Evolutionary conservation across 2,113 vertebrate genomes (phyloP).

Genomic region (Gymnorhina tibicen): DNA sequence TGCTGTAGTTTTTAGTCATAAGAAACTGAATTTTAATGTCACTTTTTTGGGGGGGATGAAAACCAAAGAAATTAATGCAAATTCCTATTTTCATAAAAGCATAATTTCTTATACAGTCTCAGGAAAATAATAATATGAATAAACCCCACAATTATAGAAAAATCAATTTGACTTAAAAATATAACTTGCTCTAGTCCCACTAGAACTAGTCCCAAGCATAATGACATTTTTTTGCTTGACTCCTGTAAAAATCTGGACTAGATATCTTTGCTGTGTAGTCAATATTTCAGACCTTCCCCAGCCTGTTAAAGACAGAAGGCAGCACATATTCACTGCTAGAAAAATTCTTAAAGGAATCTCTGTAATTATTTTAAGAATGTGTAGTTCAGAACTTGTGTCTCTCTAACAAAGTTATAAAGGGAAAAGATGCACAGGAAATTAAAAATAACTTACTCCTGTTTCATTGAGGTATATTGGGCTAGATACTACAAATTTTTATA

Average conservation of each 20-base stretch:
- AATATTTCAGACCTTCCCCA: background rate
- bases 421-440: background rate
- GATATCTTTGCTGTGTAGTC: background rate
- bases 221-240: background rate
- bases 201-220: background rate
- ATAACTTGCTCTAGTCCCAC: background rate
- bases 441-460: background rate
- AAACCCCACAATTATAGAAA: background rate
- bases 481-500: background rate
- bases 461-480: background rate
- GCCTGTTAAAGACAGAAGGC: background rate
- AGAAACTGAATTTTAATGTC: background rate
- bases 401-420: background rate
- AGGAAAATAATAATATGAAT: background rate
- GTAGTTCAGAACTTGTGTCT: background rate
- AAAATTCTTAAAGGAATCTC: background rate
- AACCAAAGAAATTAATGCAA: background rate
- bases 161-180: background rate
- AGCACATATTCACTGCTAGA: background rate
- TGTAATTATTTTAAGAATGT: background rate
- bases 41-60: rapidly evolving
- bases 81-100: background rate
- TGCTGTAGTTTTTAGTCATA: background rate
- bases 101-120: background rate
- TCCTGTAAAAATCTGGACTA: background rate